Base-by-base conservation (phyloP, 1,140 invertebrate genomes). In the Drosophila dunni region DNA sequence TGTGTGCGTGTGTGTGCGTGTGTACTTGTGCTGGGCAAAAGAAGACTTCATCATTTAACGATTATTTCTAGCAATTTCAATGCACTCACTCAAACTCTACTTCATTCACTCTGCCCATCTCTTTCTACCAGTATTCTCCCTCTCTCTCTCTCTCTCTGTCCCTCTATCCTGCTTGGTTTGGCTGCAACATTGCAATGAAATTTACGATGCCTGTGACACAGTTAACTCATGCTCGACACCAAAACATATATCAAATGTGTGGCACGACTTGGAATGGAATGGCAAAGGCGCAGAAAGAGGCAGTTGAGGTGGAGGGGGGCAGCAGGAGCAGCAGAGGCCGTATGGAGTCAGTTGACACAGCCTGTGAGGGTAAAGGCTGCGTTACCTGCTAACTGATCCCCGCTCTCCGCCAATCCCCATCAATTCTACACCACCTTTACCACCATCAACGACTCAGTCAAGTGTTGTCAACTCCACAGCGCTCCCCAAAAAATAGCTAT, bases 131-230 rank as follows among this genome's bases (percentile, higher is more conserved):
- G 6, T 45, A n/a, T 34, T 42, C 17, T 5, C 20, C 50, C 11
- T 17, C n/a, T 24, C 36, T 10, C 9, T 15, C n/a, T 38, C 40
- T 42, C 13, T 24, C 13, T 4, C 42, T 44, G 24, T 38, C 13
- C 38, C 45, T 34, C 11, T 62, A 4, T 24, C n/a, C 13, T 38
- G 5, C 33, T 56, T 44, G 36, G 45, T 44, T 40, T 40, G 46
- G 46, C 71, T 50, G 74, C 74, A 78, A 86, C 76, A 75, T 83
- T 81, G 79, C 77, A 29, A 29, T 29, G 84, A 89, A 89, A 89
- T 89, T 89, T 89, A 89, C 84, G 84, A 89, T 89, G 84, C 84
- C 84, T 89, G 84, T 89, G 84, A 89, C 84, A 89, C 84, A 89
- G 81, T 89, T 89, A 89, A 89, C 84, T 89, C 84, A 89, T 89